Conservation (phyloP, 2,113 vertebrate genomes). For the Pseudonaja textilis region DNA sequence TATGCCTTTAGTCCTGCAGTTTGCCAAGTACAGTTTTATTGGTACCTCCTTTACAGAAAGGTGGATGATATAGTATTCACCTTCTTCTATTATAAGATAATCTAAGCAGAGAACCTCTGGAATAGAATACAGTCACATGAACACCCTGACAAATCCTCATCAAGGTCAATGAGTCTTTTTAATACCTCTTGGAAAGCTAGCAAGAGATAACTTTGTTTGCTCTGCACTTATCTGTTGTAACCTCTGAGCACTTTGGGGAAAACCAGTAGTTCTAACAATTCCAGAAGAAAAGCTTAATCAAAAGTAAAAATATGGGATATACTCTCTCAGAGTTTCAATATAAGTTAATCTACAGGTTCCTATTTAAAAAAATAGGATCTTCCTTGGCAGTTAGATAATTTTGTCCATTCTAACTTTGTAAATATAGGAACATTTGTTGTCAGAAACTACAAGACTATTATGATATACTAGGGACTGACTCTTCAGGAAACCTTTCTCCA, state of each 20-base stretch:
- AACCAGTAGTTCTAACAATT: not conserved
- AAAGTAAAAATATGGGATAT: not conserved
- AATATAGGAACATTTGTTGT: not conserved
- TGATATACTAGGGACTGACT: not conserved
- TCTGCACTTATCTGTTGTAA: not conserved
- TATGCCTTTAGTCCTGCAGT: not conserved
- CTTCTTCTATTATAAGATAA: not conserved
- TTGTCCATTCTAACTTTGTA: not conserved
- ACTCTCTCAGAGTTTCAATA: not conserved
- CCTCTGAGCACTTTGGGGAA: not conserved
- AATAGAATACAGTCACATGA: not conserved
- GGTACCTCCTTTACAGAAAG: not conserved
- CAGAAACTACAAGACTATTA: not conserved
- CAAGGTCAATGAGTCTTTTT: not conserved
- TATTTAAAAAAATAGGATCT: not conserved
- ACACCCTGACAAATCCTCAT: not conserved
- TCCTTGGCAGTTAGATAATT: not conserved
- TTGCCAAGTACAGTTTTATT: not conserved
- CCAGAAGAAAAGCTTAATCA: not conserved
- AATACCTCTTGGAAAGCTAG: not conserved
- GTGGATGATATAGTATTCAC: not conserved
- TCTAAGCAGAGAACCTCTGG: not conserved
- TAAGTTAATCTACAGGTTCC: not conserved
- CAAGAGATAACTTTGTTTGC: slow-evolving; percentile 2
- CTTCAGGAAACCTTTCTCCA: not conserved